Base-by-base conservation (phyloP, 1,140 invertebrate species). In the Charaxes varanes region DNA sequence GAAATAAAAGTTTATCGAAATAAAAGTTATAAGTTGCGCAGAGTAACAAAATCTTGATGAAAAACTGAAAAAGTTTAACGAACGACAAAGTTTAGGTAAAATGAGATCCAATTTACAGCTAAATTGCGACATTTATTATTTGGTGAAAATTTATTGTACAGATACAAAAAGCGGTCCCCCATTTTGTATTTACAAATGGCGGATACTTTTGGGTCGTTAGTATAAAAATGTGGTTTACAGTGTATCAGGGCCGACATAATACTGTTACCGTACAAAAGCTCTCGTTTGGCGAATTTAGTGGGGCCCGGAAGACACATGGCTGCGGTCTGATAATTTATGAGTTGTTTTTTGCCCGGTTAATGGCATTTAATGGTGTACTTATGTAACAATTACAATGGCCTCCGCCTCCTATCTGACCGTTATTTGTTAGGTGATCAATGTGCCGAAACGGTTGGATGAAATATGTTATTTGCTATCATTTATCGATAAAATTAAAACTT, bases 301-400 rank as follows among this genome's bases (percentile, higher is more conserved):
- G 27, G 41, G 33, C 33, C 27, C 28, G 28, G 26, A 53, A 53
- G 49, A 53, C 43, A 38, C 33, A 53, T 41, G 37, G 43, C 14
- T 26, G 40, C 27, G 38, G 27, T 36, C 30, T 28, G 23, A 36
- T 47, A 47, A 53, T 53, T 53, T 53, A 53, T 53, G 31, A 19
- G 28, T 47, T 53, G 43, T 53, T 53, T 53, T 51, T 53, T 47
- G 47, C 42, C 10, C 42, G 43, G 49, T 47, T 53, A 53, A 53
- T 47, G 43, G 49, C 38, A 28, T 47, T 41, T 53, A 48, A 53
- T 53, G 50, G 50, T 47, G 40, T 38, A 47, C 45, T 48, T 42
- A 43, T 53, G 50, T 48, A 43, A 53, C 50, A 53, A 53, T 53
- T 53, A 53, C 44, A 53, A 45, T 47, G 44, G 38, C 50, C 50